These are phyloP conservation scores for Rhinella marina DNA, from an alignment of 2,797 vertebrate species.

Conservation along the genomic window DNA sequence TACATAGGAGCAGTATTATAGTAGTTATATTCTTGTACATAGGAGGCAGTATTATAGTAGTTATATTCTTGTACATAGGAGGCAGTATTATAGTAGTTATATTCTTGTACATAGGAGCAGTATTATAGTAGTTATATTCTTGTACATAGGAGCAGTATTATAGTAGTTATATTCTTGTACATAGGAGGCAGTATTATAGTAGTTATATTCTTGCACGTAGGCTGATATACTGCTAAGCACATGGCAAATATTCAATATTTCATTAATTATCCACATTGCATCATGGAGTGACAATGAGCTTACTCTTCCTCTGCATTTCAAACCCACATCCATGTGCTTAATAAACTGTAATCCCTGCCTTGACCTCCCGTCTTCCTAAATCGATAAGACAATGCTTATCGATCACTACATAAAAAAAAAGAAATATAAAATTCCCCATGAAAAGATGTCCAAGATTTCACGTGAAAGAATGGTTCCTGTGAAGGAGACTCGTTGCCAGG, in stretches of 20 bases:
- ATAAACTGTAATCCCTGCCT: constrained; percentile 19
- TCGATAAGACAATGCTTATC: constrained; percentile 44
- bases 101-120: constrained; percentile 16
- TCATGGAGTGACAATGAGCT: neutral
- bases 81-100: constrained; percentile 22
- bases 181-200: neutral
- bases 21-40: constrained; percentile 26
- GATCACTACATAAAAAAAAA: neutral
- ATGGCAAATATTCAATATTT: constrained; percentile 41
- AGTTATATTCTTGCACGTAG: neutral
- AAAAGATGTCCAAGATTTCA: constrained; percentile 26
- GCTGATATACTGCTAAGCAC: neutral
- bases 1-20: constrained; percentile 18
- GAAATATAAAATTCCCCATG: neutral
- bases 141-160: constrained; percentile 13
- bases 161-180: constrained; percentile 27
- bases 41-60: constrained; percentile 12
- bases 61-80: constrained; percentile 9
- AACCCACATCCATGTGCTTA: constrained; percentile 23
- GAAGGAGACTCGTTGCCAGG: constrained; percentile 44
- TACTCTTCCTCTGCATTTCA: constrained; percentile 13
- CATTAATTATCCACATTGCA: constrained; percentile 26
- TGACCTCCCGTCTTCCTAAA: constrained; percentile 16
- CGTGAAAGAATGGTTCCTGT: constrained; percentile 12
- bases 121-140: constrained; percentile 30